Percentiles rank a stretch among this genome's conserved stretches.
Conservation (phyloP, 2,888 invertebrate species). For the Diarsia mendica region DNA sequence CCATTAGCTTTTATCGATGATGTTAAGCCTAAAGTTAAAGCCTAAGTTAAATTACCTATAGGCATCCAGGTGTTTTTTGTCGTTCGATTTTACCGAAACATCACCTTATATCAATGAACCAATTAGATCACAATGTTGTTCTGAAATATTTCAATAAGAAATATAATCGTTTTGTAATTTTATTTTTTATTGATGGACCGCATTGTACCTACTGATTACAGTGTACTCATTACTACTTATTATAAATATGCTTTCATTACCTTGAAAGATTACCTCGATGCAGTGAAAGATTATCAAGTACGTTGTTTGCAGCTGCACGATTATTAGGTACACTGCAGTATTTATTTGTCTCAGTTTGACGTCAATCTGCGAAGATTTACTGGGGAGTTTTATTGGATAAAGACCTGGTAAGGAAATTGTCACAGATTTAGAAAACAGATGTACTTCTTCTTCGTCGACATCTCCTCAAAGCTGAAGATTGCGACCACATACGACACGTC, state of each 20-base stretch:
- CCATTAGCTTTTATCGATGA: neutral
- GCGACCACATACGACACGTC: neutral
- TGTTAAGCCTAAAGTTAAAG: too few relatives aligned
- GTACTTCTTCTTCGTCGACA: neutral
- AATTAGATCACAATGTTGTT: neutral
- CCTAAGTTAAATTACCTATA: too few relatives aligned
- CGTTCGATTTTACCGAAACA: neutral
- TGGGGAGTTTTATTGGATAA: neutral
- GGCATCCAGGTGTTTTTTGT: neutral
- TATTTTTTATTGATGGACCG: neutral
- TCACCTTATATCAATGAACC: neutral
- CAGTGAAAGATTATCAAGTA: conserved; percentile 27
- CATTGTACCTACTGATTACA: conserved; percentile 20
- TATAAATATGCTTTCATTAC: conserved; percentile 12
- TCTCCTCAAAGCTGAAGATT: neutral
- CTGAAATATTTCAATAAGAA: neutral
- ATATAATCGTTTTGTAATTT: conserved; percentile 2
- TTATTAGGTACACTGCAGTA: neutral
- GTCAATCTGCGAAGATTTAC: neutral
- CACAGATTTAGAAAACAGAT: neutral
- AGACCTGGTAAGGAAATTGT: neutral
- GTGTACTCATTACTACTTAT: conserved; percentile 19
- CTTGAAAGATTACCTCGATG: conserved; percentile 29
- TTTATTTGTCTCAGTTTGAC: neutral
- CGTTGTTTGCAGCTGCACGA: neutral